Evolutionary conservation across 2,797 vertebrate species (phyloP), one percentile per base, ranked within the genome.

Genomic region (Gobionotothen gibberifrons): DNA sequence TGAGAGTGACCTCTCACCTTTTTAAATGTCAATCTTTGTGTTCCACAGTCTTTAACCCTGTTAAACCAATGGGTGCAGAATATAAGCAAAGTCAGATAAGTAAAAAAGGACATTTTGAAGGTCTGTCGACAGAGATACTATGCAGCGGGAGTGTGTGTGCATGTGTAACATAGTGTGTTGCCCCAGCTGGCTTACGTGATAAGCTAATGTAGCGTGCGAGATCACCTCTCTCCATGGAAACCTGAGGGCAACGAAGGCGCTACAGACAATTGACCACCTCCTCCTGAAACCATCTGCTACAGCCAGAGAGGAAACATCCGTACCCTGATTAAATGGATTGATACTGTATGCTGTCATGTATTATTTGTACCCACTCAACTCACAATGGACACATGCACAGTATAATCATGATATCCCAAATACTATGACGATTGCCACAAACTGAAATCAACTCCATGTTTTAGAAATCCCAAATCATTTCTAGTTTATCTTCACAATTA

Each of bases 171-270:
- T 51, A 68, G 58, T 52, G 73, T 78, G 69, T 75, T 79, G 69
- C 55, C 73, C 60, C 79, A 83, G 85, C 87, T 91, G 90, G 72
- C 77, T 74, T 63, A 73, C 60, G 71, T 7, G 88, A 93, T 90
- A 89, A 89, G 87, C 69, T 89, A 87, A 88, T 87, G 77, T 87
- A 73, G 80, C n/a, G 11, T 76, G 47, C 62, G 36, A 60, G 66
- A 90, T 87, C 83, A 84, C 79, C 79, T 79, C 68, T 90, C 79
- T 87, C 89, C 76, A 74, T 87, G 74, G 86, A 89, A 92, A 91
- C 77, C 49, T 53, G 55, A 15, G 69, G 59, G 60, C 56, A 66
- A 70, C 57, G 51, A 68, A 77, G 26, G 57, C 47, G 59, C 46
- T 69, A 46, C 59, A 72, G 65, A 36, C 32, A 36, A 36, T 72